Base-by-base conservation (phyloP, 2,797 vertebrate genomes). In the Luscinia luscinia region DNA sequence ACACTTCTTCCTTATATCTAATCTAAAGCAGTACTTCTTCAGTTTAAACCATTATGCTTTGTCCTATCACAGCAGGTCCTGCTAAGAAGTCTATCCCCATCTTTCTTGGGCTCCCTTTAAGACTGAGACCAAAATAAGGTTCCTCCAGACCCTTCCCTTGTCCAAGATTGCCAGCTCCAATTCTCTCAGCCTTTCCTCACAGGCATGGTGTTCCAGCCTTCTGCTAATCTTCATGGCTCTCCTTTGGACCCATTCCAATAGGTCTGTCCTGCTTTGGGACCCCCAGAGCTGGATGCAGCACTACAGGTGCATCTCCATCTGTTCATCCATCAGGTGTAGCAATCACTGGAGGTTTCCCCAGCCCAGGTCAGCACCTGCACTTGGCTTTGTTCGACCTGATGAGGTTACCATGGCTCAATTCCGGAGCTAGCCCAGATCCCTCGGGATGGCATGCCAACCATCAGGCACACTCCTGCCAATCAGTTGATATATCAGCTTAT, bases 291-390 rank as follows among this genome's bases (percentile, higher is more conserved):
- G 41, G 9, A 2, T 34, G 43, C 36, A 64, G 24, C 8, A 13
- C 11, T n/a, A 11, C 11, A 8, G 6, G 9, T 27, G 34, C 1
- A 34, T 54, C 30, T 68, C 0, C 1, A 7, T 36, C 34, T 48
- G 54, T 16, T 32, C 30, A 41, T 26, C 55, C 34, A 23, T 41
- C 22, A 36, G 18, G 12, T 46, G 10, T 41, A 64, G 22, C 12
- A 40, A 23, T 11, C 14, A n/a, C 6, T 0, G 0, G 24, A 26
- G 3, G 5, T 9, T 59, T 9, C 7, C 15, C 21, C 18, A 40
- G 6, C 24, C 4, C 21, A 30, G 38, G 19, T 16, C 15, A 40
- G 21, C 17, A 23, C 12, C 54, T 40, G 28, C 3, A 4, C 30
- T 40, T 20, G 26, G 51, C 38, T 64, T 51, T 52, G 21, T 46